Conservation (phyloP, 2,888 invertebrate species). For the Augiades crinisus region DNA sequence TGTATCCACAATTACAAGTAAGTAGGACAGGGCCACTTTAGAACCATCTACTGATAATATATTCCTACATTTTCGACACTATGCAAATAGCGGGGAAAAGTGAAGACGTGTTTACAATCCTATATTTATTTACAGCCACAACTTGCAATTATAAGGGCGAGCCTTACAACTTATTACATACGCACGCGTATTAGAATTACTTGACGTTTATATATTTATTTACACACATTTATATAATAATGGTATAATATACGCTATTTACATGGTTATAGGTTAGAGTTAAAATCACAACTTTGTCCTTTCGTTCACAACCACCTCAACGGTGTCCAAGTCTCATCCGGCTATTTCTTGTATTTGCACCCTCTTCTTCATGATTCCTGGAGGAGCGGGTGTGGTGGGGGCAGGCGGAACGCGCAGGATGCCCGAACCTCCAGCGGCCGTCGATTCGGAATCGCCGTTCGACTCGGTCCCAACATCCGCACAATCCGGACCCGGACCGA, state of each 20-base stretch:
- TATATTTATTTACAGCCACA: conserved; percentile 44
- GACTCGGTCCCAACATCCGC: conserved; percentile 69
- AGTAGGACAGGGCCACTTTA: too few relatives aligned
- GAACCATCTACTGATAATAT: conserved; percentile 35
- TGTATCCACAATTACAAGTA: too few relatives aligned
- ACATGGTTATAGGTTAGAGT: conserved; percentile 31
- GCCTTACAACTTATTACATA: conserved; percentile 29
- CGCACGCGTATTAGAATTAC: conserved; percentile 13
- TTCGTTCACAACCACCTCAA: conserved; percentile 70
- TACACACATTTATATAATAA: conserved; percentile 37
- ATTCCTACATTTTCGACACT: conserved; percentile 42
- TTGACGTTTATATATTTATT: conserved; percentile 42
- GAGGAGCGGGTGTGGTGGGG: conserved; percentile 82
- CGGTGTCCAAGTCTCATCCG: conserved; percentile 83
- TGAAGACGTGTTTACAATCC: conserved; percentile 40
- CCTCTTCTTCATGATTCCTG: conserved; percentile 91
- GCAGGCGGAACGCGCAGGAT: conserved; percentile 72
- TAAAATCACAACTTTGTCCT: conserved; percentile 70
- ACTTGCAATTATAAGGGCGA: conserved; percentile 39
- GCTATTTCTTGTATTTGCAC: conserved; percentile 97
- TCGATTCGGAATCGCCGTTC: conserved; percentile 65
- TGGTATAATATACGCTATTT: conserved; percentile 36
- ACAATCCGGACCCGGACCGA: conserved; percentile 62
- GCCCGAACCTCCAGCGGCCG: conserved; percentile 65
- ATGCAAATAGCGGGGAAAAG: conserved; percentile 43